These are phyloP conservation scores for Monopterus albus DNA, from an alignment of 2,113 vertebrate genomes.

Conservation along the genomic window DNA sequence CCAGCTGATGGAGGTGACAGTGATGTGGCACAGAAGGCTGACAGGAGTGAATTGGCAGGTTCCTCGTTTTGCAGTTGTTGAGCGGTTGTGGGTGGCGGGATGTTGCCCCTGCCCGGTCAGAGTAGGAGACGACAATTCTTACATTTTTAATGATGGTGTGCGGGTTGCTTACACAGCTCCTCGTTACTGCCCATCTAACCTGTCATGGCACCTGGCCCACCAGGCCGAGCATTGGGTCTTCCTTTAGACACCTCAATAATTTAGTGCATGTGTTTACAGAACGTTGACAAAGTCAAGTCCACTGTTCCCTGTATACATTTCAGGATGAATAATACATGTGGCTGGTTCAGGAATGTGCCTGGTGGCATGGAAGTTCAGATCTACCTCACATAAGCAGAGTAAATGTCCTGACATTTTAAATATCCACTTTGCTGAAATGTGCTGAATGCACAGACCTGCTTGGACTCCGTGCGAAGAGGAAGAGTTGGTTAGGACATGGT, in stretches of 20 bases:
- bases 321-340: constrained; percentile 79
- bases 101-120: constrained; percentile 33
- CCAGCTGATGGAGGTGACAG: constrained; percentile 48
- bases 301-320: constrained; percentile 60
- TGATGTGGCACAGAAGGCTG: constrained; percentile 47
- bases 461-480: constrained; percentile 51
- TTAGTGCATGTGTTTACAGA: constrained; percentile 81
- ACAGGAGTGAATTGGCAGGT: constrained; percentile 64
- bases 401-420: constrained; percentile 83
- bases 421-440: constrained; percentile 74
- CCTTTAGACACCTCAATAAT: constrained; percentile 78
- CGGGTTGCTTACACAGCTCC: constrained; percentile 65
- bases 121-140: constrained; percentile 55
- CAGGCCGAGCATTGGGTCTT: constrained; percentile 47
- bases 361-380: constrained; percentile 70
- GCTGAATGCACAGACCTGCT: constrained; percentile 74
- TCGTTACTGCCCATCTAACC: constrained; percentile 71
- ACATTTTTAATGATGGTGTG: constrained; percentile 75
- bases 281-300: constrained; percentile 78
- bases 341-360: constrained; percentile 64
- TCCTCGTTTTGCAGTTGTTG: constrained; percentile 12
- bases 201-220: constrained; percentile 60
- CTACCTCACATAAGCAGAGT: constrained; percentile 76
- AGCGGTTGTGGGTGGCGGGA: constrained; percentile 15
- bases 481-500: constrained; percentile 41